Evolutionary conservation across 2,113 vertebrate species (phyloP).

Genomic region (Mobula hypostoma): DNA sequence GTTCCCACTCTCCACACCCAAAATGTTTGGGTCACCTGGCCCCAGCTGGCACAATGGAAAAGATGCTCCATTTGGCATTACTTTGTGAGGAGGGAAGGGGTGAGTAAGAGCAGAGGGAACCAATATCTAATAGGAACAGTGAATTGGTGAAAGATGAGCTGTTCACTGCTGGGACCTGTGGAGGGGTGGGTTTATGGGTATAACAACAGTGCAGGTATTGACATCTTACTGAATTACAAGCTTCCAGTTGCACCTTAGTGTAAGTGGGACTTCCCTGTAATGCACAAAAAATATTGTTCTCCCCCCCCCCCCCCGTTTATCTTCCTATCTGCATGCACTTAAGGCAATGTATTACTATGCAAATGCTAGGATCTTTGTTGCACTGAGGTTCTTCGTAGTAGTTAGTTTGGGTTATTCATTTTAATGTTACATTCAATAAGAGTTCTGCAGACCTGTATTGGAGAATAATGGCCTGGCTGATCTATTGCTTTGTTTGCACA

Average conservation of each 20-base stretch:
- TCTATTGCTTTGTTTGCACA: constrained; percentile 32
- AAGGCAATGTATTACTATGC: constrained; percentile 18
- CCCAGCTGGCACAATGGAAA: too few relatives aligned
- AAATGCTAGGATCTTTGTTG: not conserved
- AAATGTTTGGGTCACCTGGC: too few relatives aligned
- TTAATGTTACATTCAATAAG: not conserved
- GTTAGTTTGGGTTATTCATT: not conserved
- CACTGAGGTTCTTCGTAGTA: constrained; percentile 10
- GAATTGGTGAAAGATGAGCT: not conserved
- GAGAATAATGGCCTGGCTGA: not conserved
- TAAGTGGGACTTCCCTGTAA: not conserved
- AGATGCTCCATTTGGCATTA: too few relatives aligned
- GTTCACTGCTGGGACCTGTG: not conserved
- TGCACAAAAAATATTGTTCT: not conserved
- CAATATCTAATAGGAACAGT: too few relatives aligned
- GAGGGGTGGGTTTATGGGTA: not conserved
- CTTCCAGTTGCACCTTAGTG: not conserved
- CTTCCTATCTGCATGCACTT: constrained; percentile 15
- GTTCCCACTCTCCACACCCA: too few relatives aligned
- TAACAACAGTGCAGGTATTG: not conserved
- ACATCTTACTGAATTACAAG: not conserved
- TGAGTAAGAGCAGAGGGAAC: too few relatives aligned
- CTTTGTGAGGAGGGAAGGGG: too few relatives aligned
- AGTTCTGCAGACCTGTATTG: not conserved
- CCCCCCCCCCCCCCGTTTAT: not conserved